Conservation (phyloP, 2,113 vertebrate species). For the Muscicapa adusta region DNA sequence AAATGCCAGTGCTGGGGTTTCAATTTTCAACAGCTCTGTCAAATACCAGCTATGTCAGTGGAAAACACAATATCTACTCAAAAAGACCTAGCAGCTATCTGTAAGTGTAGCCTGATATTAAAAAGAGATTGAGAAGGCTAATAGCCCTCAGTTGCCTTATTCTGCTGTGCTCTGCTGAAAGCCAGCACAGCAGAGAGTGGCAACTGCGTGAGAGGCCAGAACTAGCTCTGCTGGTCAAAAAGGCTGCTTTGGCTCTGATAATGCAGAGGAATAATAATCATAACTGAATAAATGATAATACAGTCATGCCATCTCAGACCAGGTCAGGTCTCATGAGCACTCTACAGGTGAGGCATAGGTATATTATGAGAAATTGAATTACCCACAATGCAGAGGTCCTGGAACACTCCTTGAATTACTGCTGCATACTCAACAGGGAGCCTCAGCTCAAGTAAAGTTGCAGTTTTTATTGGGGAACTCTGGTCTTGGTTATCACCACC, state of each 20-base stretch:
- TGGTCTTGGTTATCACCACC: not conserved
- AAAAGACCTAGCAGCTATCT: not conserved
- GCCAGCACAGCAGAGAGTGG: not conserved
- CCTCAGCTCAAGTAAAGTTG: not conserved
- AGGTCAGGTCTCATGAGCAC: not conserved
- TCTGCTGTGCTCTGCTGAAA: not conserved
- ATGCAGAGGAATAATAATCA: not conserved
- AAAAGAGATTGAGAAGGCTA: constrained; percentile 25
- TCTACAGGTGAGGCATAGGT: not conserved
- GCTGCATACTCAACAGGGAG: not conserved
- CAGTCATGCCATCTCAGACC: fast-evolving
- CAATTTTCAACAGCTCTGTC: not conserved
- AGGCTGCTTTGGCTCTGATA: not conserved
- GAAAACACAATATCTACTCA: not conserved
- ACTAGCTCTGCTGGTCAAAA: not conserved
- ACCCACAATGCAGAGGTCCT: not conserved
- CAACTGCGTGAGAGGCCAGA: not conserved
- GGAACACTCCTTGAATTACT: not conserved
- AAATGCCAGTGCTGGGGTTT: not conserved
- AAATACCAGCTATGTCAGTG: not conserved
- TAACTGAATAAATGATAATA: not conserved
- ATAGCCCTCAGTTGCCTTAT: not conserved
- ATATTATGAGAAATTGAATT: not conserved
- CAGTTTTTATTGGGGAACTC: not conserved
- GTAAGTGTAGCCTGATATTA: not conserved